Conservation (phyloP, 2,797 vertebrate species). For the Pteronotus mesoamericanus region DNA sequence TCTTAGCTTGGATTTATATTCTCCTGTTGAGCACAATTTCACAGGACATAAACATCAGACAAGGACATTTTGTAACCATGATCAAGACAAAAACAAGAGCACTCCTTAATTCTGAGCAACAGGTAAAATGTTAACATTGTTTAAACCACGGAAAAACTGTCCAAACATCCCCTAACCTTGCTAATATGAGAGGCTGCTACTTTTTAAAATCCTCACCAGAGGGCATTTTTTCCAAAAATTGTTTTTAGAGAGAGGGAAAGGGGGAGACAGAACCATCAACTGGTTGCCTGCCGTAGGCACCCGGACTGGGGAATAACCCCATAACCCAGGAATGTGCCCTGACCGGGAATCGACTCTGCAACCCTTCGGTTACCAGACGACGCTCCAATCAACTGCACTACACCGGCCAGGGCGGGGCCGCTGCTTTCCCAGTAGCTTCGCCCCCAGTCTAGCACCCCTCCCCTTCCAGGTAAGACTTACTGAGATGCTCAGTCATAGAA, state of each 20-base stretch:
- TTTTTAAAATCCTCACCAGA: too few relatives aligned
- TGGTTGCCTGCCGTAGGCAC: too few relatives aligned
- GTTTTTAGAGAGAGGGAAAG: too few relatives aligned
- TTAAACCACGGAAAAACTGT: slow-evolving; percentile 1
- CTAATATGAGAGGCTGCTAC: neutral
- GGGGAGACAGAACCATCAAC: too few relatives aligned
- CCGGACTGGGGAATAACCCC: too few relatives aligned
- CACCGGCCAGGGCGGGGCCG: neutral
- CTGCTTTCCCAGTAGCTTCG: neutral
- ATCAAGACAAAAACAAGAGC: neutral
- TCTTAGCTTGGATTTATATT: neutral
- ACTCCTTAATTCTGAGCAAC: neutral
- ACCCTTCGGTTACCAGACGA: too few relatives aligned
- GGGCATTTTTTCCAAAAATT: too few relatives aligned
- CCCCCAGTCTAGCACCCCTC: neutral
- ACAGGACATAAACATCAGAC: neutral
- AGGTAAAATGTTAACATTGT: neutral
- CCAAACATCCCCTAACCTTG: neutral
- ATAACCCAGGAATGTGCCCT: too few relatives aligned
- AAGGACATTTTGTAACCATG: neutral
- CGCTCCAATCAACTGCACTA: too few relatives aligned
- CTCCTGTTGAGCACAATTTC: neutral
- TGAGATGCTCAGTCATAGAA: neutral
- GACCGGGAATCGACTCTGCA: too few relatives aligned
- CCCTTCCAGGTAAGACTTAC: neutral